Evolutionary conservation across 2,888 invertebrate genomes (phyloP).

Genomic region (Megalurothrips usitatus): DNA sequence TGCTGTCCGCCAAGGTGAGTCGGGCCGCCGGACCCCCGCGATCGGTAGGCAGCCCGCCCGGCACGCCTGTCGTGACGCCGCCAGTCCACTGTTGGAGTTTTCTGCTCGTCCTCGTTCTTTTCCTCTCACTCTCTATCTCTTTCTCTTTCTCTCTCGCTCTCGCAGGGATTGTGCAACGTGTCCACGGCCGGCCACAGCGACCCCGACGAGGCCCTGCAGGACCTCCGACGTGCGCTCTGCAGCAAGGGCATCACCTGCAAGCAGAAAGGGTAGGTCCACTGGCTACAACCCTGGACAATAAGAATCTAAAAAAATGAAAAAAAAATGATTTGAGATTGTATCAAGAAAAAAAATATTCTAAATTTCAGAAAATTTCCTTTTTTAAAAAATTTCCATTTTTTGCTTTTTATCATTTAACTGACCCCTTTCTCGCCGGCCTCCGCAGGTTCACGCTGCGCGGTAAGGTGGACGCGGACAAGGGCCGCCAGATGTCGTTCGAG

Average conservation of each 20-base stretch:
- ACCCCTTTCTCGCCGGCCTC: constrained; percentile 32
- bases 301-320: no score
- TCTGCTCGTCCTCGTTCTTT: neutral
- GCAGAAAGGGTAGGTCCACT: constrained; percentile 65
- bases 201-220: constrained; percentile 59
- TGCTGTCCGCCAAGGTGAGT: constrained; percentile 51
- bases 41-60: neutral
- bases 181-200: constrained; percentile 62
- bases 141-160: constrained; percentile 32
- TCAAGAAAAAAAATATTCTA: no score
- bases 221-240: constrained; percentile 57
- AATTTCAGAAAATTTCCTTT: no score
- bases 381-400: constrained; percentile 36
- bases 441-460: constrained; percentile 62
- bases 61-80: neutral
- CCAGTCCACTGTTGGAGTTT: neutral
- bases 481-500: constrained; percentile 58
- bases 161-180: constrained; percentile 63
- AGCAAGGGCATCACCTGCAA: constrained; percentile 60
- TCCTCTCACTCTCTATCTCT: neutral
- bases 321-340: no score
- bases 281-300: no score
- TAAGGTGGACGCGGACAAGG: constrained; percentile 48
- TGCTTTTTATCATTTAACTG: constrained; percentile 39
- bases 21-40: neutral